Conservation (phyloP, 1,140 invertebrate species). For the Mamestra configurata region DNA sequence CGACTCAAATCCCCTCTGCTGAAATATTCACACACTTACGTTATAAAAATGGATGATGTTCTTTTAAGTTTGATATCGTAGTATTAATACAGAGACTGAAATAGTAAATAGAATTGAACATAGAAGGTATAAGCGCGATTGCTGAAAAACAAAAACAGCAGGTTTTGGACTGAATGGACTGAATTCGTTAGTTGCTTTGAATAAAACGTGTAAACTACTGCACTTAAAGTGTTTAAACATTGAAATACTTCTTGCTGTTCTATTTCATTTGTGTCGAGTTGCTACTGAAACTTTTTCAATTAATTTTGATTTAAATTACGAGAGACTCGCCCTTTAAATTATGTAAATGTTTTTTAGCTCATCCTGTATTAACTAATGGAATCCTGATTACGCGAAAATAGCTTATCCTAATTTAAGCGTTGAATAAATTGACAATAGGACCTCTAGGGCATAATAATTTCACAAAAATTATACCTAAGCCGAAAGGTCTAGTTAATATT, state of each 20-base stretch:
- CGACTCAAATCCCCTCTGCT: conserved; percentile 6
- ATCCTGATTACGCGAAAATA: conserved; percentile 12
- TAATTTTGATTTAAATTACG: conserved; percentile 1
- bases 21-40: conserved; percentile 16
- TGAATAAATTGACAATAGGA: not conserved
- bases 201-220: too few relatives aligned
- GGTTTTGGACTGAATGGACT: too few relatives aligned
- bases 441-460: not conserved
- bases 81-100: too few relatives aligned
- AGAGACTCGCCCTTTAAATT: not conserved
- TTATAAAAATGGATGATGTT: not conserved
- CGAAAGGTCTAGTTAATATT: not conserved
- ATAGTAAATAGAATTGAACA: too few relatives aligned
- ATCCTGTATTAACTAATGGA: conserved; percentile 9
- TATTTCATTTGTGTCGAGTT: too few relatives aligned
- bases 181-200: too few relatives aligned
- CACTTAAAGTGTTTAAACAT: too few relatives aligned
- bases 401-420: not conserved
- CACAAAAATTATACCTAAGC: not conserved
- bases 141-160: too few relatives aligned
- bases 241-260: too few relatives aligned
- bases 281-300: too few relatives aligned
- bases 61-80: not conserved
- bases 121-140: too few relatives aligned
- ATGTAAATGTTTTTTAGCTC: conserved; percentile 22